Evolutionary conservation across 2,113 vertebrate species (phyloP).

Genomic region (Collichthys lucidus): DNA sequence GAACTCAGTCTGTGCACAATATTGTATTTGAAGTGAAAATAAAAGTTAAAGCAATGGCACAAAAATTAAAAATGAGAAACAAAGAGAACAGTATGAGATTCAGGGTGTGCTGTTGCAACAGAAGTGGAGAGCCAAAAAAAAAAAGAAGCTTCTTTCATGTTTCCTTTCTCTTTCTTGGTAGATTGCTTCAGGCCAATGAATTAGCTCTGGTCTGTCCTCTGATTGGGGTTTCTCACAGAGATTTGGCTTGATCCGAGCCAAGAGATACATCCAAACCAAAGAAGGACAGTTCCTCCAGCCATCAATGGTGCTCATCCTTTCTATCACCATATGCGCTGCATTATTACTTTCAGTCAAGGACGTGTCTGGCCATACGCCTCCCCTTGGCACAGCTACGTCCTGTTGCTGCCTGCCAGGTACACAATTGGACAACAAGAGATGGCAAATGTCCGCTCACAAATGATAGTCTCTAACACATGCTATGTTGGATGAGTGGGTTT

Average conservation of each 20-base stretch:
- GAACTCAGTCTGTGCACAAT: conserved; percentile 41
- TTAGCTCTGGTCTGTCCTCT: conserved; percentile 44
- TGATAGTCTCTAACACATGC: conserved; percentile 41
- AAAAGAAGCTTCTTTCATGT: conserved; percentile 23
- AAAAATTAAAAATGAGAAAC: conserved; percentile 25
- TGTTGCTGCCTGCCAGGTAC: conserved; percentile 70
- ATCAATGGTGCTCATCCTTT: conserved; percentile 35
- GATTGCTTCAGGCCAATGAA: conserved; percentile 42
- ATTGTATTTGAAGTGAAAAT: conserved; percentile 33
- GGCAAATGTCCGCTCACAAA: conserved; percentile 61
- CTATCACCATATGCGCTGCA: conserved; percentile 64
- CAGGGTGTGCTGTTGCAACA: background rate
- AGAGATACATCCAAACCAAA: conserved; percentile 61
- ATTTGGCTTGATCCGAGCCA: conserved; percentile 57
- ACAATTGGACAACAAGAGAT: conserved; percentile 69
- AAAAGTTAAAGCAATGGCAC: conserved; percentile 35
- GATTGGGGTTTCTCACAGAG: conserved; percentile 50
- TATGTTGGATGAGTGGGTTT: conserved; percentile 35
- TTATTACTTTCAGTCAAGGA: conserved; percentile 56
- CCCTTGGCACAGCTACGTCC: conserved; percentile 44
- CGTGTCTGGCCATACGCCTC: conserved; percentile 34
- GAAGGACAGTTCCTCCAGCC: conserved; percentile 41
- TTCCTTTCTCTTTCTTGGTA: conserved; percentile 38
- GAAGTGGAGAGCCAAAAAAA: conserved; percentile 35
- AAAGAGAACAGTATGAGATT: conserved; percentile 22